Conservation (phyloP, 2,797 vertebrate species). For the Gambelia wislizenii region DNA sequence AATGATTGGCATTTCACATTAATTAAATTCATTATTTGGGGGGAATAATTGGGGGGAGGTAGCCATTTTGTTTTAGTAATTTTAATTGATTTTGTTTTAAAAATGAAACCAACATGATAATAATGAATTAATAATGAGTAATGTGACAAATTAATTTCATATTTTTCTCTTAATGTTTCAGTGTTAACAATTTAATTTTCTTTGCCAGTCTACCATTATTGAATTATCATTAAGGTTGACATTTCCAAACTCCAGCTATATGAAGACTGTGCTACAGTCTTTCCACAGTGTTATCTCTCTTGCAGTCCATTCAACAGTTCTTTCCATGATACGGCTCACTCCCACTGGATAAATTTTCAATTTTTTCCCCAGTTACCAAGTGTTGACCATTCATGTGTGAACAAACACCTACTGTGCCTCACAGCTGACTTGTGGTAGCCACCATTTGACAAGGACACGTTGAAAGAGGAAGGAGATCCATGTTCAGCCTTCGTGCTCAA, state of each 20-base stretch:
- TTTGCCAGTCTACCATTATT: neutral
- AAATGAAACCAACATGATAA: neutral
- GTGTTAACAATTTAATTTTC: neutral
- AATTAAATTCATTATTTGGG: too few species aligned
- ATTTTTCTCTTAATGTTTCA: neutral
- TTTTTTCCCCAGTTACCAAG: neutral
- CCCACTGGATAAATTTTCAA: neutral
- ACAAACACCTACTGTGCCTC: neutral
- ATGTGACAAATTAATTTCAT: neutral
- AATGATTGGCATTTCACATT: too few species aligned
- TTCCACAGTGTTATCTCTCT: neutral
- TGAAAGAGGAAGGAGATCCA: neutral
- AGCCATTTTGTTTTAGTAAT: too few species aligned
- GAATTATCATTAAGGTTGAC: neutral
- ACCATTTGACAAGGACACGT: neutral
- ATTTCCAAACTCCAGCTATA: neutral
- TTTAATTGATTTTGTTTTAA: too few species aligned
- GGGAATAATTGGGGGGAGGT: too few species aligned
- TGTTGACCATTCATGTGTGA: neutral
- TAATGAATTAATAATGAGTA: neutral
- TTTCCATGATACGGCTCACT: too few species aligned
- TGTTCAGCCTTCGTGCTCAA: neutral
- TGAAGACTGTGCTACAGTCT: neutral
- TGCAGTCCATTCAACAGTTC: neutral
- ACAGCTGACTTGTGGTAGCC: rapidly evolving